Percentiles rank a stretch among this genome's conserved stretches.
phyloP scores from a whole-genome alignment of 2,888 invertebrate species.

The Clanis bilineata region DNA sequence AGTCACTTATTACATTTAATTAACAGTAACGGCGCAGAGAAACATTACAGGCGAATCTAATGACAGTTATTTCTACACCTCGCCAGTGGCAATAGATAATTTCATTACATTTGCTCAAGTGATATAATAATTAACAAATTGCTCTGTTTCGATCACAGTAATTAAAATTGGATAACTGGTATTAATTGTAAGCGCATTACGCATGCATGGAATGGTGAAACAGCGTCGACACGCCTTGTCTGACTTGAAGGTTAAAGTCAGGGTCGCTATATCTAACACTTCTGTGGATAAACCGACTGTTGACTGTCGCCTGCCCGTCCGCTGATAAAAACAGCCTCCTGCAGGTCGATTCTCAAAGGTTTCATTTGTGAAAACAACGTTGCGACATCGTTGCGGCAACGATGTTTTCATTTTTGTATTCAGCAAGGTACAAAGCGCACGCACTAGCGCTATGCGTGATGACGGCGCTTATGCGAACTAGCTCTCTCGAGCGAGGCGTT shows the following conservation, averaged over 20 bases:
- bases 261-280: conserved; percentile 13
- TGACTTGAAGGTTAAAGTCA: conserved; percentile 21
- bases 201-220: conserved; percentile 18
- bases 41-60: not conserved
- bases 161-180: conserved; percentile 13
- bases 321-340: no score
- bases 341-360: no score
- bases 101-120: not conserved
- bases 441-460: no score
- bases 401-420: no score
- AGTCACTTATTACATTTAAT: not conserved
- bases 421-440: no score
- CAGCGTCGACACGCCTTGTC: conserved; percentile 7
- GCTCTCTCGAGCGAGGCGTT: no score
- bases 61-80: not conserved
- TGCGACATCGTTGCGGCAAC: no score
- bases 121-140: not conserved
- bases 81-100: not conserved
- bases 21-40: not conserved
- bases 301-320: no score
- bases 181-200: conserved; percentile 17
- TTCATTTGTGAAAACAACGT: no score
- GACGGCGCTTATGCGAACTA: no score
- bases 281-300: not conserved
- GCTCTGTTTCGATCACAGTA: not conserved